Evolutionary conservation across 1,140 invertebrate species (phyloP).

Genomic region (Drosophila ironensis): DNA sequence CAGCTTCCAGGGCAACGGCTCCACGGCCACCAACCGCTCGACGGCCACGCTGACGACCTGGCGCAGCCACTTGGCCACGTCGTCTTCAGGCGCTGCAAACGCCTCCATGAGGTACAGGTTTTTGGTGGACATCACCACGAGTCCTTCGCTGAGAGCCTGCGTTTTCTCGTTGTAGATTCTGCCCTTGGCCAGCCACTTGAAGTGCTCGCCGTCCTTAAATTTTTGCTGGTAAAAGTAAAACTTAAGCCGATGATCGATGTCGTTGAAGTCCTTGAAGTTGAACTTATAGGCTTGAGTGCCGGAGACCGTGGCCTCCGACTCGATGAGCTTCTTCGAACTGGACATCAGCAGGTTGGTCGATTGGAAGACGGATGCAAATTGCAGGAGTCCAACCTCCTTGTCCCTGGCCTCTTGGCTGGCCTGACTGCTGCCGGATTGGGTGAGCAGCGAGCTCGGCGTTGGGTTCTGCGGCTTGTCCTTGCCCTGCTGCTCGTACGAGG

Average conservation of each 20-base stretch:
- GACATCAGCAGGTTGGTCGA: conserved; percentile 79
- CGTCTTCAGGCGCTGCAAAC: conserved; percentile 82
- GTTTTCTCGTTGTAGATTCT: conserved; percentile 82
- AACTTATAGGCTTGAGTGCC: conserved; percentile 82
- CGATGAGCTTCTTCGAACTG: conserved; percentile 64
- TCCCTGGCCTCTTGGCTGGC: conserved; percentile 13
- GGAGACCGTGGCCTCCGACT: conserved; percentile 23
- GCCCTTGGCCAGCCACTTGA: conserved; percentile 83
- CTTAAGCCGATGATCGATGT: conserved; percentile 85
- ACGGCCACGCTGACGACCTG: conserved; percentile 48
- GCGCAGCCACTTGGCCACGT: conserved; percentile 74
- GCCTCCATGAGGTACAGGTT: conserved; percentile 84
- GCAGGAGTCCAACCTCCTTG: conserved; percentile 14
- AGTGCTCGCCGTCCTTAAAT: conserved; percentile 84
- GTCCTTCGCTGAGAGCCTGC: conserved; percentile 78
- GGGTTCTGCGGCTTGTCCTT: conserved; percentile 21
- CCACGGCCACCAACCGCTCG: conserved; percentile 55
- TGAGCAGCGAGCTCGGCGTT: conserved; percentile 29
- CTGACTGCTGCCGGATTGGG: conserved; percentile 15
- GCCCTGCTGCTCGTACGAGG: conserved; percentile 84
- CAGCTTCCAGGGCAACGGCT: conserved; percentile 72
- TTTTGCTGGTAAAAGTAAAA: conserved; percentile 84
- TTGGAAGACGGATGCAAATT: conserved; percentile 64
- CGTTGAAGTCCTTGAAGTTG: conserved; percentile 84
- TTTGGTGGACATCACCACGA: conserved; percentile 84